Base-by-base conservation (phyloP, 2,888 invertebrate genomes). In the Dioctria rufipes region DNA sequence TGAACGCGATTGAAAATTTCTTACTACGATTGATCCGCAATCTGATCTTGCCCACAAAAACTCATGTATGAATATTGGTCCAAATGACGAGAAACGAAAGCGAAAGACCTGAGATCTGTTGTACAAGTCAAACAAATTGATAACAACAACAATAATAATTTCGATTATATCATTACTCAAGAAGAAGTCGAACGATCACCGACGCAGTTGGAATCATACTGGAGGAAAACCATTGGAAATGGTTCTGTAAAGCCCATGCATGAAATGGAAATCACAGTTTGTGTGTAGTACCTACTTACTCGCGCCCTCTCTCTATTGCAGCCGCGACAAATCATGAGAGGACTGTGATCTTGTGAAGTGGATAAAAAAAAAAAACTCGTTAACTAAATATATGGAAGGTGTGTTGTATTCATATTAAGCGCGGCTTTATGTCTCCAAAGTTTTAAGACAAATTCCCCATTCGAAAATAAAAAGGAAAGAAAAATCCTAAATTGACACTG, bases 191-290 rank as follows among this genome's bases (percentile, higher is more conserved):
- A 25, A 2, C 54, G 78, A 78, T 78, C 78, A 66, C 42, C 78
- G 66, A 42, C 78, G 78, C 78, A n/a, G 66, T 63, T 66, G 40
- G 37, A 40, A 66, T 42, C 25, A 66, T 51, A 78, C 78, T 78
- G 78, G 43, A 54, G 66, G 66, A 54, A 63, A 25, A 43, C 63
- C 43, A 77, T 49, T 63, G 61, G 49, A 39, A 49, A 25, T 49
- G 51, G 61, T 49, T 61, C 63, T 63, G 37, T 51, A 37, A 63
- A 77, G 63, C 8, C 51, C 46, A n/a, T 46, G n/a, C 63, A 73
- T 71, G 63, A 77, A 73, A 73, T 73, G 73, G 73, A 73, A 73
- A 73, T 42, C 51, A 42, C n/a, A 40, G 58, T n/a, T n/a, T n/a
- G n/a, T n/a, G n/a, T n/a, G n/a, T n/a, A n/a, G n/a, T n/a, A n/a